Base-by-base conservation (phyloP, 2,113 vertebrate species). In the Panthera uncia region DNA sequence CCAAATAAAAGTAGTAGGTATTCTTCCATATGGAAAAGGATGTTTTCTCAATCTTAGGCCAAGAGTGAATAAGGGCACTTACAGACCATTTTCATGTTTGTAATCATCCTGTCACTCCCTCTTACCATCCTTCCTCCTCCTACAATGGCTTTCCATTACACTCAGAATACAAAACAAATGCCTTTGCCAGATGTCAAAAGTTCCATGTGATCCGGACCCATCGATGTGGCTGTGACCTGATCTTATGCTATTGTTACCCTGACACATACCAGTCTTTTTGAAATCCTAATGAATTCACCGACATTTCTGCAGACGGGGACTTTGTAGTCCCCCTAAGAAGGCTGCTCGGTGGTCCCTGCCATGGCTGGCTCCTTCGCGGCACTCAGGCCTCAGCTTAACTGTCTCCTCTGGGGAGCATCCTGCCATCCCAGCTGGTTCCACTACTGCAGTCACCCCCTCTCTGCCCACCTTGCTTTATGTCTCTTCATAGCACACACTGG, bases 121-220 rank as follows among this genome's bases (percentile, higher is more conserved):
- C 29, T 50, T 27, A 76, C 0, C 45, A 36, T 2, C 7, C 4
- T 93, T 69, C 55, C 69, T 31, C 45, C 15, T 8, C 55, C 48
- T 21, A 65, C n/a, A 63, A 68, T 31, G 29, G 57, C 25, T 76
- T 80, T 61, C 76, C 38, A 68, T 66, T 52, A 41, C 23, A 65
- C 13, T 95, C 33, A 82, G 68, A 81, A 78, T 27, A 90, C 41
- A 79, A 95, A 95, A 68, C 8, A 55, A 97, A 92, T 94, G 55
- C 8, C 45, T 93, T 93, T 57, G 80, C 48, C 14, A 66, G 21
- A 29, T 25, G 21, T 82, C 78, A 91, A 52, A 82, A 91, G 38
- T 81, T 82, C 33, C 68, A 31, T 29, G 57, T 80, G 91, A 78
- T 38, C 31, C n/a, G 25, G 38, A 82, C 11, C 33, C 36, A 41